Conservation (phyloP, 1,140 invertebrate species). For the Teleopsis dalmanni region DNA sequence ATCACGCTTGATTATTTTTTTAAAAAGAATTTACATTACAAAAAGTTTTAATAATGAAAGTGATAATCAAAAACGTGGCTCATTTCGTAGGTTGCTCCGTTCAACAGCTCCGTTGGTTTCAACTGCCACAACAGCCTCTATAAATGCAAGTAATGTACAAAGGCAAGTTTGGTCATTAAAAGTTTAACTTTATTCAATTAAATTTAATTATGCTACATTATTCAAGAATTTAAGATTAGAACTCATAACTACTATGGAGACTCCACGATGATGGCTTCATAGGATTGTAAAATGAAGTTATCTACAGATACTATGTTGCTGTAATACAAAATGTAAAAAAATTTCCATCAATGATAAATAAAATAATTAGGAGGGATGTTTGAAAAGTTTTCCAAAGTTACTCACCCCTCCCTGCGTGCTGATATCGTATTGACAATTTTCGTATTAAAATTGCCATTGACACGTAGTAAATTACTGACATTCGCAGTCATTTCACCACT, state of each 20-base stretch:
- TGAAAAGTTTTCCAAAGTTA: neutral
- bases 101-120: no score
- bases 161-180: neutral
- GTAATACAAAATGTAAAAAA: conserved; percentile 5
- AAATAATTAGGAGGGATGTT: neutral
- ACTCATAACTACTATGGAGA: neutral
- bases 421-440: conserved; percentile 11
- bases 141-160: neutral
- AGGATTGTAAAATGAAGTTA: neutral
- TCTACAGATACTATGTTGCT: conserved; percentile 2
- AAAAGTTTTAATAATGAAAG: neutral
- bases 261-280: conserved; percentile 13
- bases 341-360: neutral
- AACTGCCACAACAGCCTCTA: no score
- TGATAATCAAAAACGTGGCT: neutral
- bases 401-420: conserved; percentile 6
- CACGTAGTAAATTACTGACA: neutral
- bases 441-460: conserved; percentile 4
- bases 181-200: neutral
- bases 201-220: neutral
- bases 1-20: neutral
- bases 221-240: neutral
- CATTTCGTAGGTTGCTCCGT: no score
- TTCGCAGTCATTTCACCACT: neutral
- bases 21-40: neutral